Percentiles rank a stretch among this genome's conserved stretches.
Conservation (phyloP, 2,888 invertebrate species). For the Parnassius orleans region DNA sequence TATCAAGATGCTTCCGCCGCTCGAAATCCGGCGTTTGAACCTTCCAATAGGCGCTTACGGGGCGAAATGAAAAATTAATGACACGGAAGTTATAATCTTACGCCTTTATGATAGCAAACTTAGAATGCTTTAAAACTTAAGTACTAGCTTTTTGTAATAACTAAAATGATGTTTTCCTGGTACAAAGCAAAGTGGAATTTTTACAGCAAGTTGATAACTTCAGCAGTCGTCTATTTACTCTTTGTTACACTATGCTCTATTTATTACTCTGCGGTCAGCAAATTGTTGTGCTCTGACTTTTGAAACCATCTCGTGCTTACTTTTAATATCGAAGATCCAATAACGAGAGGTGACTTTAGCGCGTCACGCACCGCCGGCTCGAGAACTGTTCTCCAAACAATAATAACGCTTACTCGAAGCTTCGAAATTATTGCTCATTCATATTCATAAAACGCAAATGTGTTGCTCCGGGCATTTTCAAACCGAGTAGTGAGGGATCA, state of each 20-base stretch:
- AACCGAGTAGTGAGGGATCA: conserved; percentile 22
- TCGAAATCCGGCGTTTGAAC: conserved; percentile 54
- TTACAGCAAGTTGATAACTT: conserved; percentile 3
- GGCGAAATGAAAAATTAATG: conserved; percentile 72
- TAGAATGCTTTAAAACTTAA: conserved; percentile 13
- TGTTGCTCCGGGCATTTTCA: conserved; percentile 36
- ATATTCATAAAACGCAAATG: conserved; percentile 63
- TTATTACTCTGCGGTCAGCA: conserved; percentile 13
- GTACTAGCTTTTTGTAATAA: too few species aligned
- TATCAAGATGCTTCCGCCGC: conserved; percentile 52
- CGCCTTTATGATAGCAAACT: conserved; percentile 59
- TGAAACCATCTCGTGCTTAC: conserved; percentile 19
- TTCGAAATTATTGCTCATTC: conserved; percentile 58
- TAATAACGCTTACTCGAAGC: conserved; percentile 63
- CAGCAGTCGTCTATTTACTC: not conserved
- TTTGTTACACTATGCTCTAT: conserved; percentile 11
- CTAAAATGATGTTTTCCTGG: conserved; percentile 5
- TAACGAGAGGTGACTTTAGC: conserved; percentile 15
- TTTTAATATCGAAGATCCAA: conserved; percentile 19
- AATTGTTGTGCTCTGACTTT: conserved; percentile 10
- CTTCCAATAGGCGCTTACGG: conserved; percentile 64
- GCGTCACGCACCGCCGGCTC: conserved; percentile 27
- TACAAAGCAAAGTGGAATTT: conserved; percentile 12
- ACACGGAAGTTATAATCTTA: conserved; percentile 67
- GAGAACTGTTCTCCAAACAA: conserved; percentile 49